These are phyloP conservation scores for Potorous gilbertii DNA, from an alignment of 2,797 vertebrate genomes.

Conservation along the genomic window DNA sequence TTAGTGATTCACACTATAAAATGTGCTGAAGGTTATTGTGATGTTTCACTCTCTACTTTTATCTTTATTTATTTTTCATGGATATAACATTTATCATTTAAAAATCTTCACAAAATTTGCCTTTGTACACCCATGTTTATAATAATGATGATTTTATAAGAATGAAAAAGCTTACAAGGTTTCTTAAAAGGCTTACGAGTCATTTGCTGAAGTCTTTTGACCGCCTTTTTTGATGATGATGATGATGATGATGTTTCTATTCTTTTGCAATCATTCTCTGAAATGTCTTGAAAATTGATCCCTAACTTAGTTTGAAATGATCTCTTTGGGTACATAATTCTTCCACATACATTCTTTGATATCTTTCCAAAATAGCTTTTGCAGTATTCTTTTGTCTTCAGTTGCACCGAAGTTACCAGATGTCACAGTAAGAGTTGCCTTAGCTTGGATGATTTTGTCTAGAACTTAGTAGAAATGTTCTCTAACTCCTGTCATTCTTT, in stretches of 20 bases:
- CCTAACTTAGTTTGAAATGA: neutral
- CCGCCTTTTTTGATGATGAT: neutral
- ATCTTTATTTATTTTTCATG: neutral
- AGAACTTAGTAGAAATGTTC: neutral
- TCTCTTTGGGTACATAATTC: neutral
- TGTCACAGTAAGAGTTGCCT: neutral
- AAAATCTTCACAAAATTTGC: neutral
- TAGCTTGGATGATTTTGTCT: neutral
- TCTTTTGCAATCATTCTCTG: neutral
- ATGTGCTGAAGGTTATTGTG: neutral
- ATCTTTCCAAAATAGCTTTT: neutral
- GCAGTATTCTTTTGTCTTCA: neutral
- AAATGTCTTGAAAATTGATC: neutral
- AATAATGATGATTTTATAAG: neutral
- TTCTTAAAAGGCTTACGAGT: too few relatives aligned
- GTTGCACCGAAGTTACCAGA: neutral
- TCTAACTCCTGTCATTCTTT: too few relatives aligned
- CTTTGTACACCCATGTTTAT: neutral
- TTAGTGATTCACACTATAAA: neutral
- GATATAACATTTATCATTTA: neutral
- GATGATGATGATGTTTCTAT: neutral
- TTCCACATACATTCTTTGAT: neutral
- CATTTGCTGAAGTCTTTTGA: neutral
- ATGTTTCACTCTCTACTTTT: neutral
- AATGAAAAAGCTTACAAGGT: neutral